phyloP scores from a whole-genome alignment of 1,140 invertebrate genomes.

The Diorhabda carinulata region DNA sequence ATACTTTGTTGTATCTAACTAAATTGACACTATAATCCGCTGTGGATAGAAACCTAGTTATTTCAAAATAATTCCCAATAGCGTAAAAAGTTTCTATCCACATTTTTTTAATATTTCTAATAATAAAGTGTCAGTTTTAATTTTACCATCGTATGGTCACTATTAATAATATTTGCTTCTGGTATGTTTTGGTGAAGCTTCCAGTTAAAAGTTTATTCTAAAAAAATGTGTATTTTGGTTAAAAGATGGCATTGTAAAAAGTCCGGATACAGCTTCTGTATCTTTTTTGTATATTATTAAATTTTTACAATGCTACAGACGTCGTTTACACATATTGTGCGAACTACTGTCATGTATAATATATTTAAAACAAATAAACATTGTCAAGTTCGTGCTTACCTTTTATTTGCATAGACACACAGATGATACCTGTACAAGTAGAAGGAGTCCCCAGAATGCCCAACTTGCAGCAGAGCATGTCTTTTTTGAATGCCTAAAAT shows the following conservation, averaged over 20 bases:
- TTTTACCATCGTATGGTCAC: no score
- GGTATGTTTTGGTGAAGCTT: conserved; percentile 27
- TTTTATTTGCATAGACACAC: not conserved
- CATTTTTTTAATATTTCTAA: no score
- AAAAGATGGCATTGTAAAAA: conserved; percentile 31
- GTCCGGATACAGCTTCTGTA: conserved; percentile 23
- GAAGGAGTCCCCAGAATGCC: no score
- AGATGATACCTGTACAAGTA: not conserved
- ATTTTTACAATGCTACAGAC: conserved; percentile 34
- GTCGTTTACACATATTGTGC: conserved; percentile 37
- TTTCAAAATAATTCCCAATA: no score
- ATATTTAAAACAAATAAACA: conserved; percentile 25
- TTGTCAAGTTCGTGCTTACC: not conserved
- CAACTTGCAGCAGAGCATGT: no score
- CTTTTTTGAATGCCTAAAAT: no score
- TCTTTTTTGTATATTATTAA: conserved; percentile 28
- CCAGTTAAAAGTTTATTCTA: conserved; percentile 12
- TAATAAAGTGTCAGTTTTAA: no score
- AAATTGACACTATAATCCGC: no score
- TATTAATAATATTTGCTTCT: not conserved
- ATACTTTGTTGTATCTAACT: no score
- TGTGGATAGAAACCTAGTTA: no score
- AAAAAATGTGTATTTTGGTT: conserved; percentile 9
- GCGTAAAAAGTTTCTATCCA: no score
- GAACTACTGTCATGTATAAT: conserved; percentile 31